These are phyloP conservation scores for Scolopax bukidnonensis DNA, from an alignment of 2,797 vertebrate genomes.

Conservation along the genomic window DNA sequence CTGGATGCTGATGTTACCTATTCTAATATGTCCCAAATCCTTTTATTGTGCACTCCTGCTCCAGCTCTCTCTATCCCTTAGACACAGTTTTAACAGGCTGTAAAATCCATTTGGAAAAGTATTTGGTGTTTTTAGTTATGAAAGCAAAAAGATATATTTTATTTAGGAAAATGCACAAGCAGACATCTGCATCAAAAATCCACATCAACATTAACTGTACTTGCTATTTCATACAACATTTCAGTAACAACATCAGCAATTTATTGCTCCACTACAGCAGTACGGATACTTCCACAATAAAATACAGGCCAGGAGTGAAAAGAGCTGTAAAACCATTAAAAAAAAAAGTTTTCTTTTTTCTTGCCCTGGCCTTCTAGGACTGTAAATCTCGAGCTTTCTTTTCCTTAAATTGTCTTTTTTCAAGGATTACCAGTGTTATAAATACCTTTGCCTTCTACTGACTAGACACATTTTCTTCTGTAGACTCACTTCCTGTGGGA, in stretches of 20 bases:
- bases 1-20: constrained; percentile 57
- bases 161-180: background rate
- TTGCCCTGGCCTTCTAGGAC: constrained; percentile 77
- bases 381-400: constrained; percentile 82
- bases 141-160: background rate
- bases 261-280: constrained; percentile 22
- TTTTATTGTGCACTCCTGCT: constrained; percentile 52
- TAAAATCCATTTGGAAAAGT: constrained; percentile 43
- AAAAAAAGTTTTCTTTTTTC: constrained; percentile 56
- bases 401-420: constrained; percentile 71
- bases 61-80: constrained; percentile 27
- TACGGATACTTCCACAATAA: constrained; percentile 60
- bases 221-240: constrained; percentile 19
- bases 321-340: constrained; percentile 82
- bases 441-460: constrained; percentile 76
- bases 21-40: constrained; percentile 14
- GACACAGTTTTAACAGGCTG: constrained; percentile 30
- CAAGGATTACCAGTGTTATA: constrained; percentile 75
- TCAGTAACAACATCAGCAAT: background rate
- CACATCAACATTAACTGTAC: background rate
- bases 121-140: background rate
- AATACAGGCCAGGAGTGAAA: constrained; percentile 67
- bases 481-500: constrained; percentile 74
- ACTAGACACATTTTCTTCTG: constrained; percentile 72
- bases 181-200: background rate